These are phyloP conservation scores for Sphyrna mokarran DNA, from an alignment of 2,113 vertebrate genomes.

Conservation along the genomic window DNA sequence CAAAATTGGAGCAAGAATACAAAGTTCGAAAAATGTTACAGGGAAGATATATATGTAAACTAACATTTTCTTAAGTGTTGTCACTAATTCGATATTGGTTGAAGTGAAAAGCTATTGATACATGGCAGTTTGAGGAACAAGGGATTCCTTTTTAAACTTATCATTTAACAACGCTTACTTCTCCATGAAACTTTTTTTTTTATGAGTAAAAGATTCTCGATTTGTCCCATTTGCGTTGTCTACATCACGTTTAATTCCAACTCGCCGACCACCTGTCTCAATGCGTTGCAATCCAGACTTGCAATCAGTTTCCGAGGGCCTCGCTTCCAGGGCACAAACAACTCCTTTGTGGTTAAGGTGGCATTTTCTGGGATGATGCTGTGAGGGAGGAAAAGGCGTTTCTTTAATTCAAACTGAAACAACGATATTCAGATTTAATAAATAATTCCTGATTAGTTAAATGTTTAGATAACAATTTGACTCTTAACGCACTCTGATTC, in stretches of 20 bases:
- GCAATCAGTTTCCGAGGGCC: constrained; percentile 73
- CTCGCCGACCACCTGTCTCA: constrained; percentile 80
- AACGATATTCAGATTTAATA: background rate
- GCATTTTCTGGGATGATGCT: constrained; percentile 65
- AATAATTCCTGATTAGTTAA: background rate
- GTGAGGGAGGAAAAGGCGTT: constrained; percentile 40
- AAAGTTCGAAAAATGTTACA: background rate
- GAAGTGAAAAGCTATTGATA: background rate
- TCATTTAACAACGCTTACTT: background rate
- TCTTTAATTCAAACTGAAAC: background rate
- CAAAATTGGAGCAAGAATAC: background rate
- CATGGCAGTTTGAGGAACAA: background rate
- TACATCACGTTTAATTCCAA: constrained; percentile 47
- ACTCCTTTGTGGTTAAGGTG: constrained; percentile 70
- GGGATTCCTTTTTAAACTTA: no score
- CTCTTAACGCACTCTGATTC: no score
- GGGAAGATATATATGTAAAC: background rate
- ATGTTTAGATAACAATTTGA: background rate
- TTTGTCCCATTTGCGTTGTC: constrained; percentile 39
- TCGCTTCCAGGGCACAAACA: constrained; percentile 54
- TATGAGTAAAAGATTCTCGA: background rate
- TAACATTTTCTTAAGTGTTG: background rate
- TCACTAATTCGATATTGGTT: background rate
- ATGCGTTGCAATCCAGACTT: constrained; percentile 69
- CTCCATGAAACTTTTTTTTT: background rate